Percentiles rank a stretch among this genome's conserved stretches.
Evolutionary conservation across 2,113 vertebrate genomes (phyloP).

Genomic region (Callithrix jacchus): DNA sequence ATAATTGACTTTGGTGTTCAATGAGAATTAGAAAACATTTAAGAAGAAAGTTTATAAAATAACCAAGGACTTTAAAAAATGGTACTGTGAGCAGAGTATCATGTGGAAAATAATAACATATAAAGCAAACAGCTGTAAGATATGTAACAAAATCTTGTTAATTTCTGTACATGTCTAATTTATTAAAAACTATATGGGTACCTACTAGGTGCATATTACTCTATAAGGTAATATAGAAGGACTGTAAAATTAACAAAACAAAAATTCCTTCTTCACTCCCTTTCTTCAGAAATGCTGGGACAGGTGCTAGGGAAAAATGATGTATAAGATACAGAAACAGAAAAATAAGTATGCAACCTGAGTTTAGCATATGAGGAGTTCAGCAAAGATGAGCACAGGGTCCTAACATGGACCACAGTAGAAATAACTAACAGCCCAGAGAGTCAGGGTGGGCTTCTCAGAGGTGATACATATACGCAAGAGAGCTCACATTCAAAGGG

Average conservation of each 20-base stretch:
- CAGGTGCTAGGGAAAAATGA: neutral
- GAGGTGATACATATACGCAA: accelerated
- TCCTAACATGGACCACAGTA: neutral
- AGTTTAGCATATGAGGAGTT: neutral
- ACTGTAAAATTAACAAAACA: neutral
- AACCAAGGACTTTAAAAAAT: neutral
- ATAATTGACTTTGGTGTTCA: conserved; percentile 60
- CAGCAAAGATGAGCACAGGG: neutral
- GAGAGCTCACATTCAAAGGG: neutral
- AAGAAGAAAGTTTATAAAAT: conserved; percentile 37
- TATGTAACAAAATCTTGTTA: neutral
- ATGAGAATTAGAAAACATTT: conserved; percentile 29
- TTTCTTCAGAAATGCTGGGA: neutral
- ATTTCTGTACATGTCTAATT: neutral
- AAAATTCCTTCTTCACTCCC: neutral
- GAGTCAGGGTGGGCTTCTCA: neutral
- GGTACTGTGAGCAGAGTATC: neutral
- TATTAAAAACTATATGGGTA: neutral
- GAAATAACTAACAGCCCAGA: neutral
- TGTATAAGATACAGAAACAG: neutral
- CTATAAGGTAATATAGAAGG: neutral
- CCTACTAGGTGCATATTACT: neutral
- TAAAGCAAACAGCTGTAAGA: neutral
- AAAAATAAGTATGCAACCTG: neutral
- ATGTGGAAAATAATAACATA: neutral